Conservation (phyloP, 2,888 invertebrate genomes). For the Rhagonycha fulva region DNA sequence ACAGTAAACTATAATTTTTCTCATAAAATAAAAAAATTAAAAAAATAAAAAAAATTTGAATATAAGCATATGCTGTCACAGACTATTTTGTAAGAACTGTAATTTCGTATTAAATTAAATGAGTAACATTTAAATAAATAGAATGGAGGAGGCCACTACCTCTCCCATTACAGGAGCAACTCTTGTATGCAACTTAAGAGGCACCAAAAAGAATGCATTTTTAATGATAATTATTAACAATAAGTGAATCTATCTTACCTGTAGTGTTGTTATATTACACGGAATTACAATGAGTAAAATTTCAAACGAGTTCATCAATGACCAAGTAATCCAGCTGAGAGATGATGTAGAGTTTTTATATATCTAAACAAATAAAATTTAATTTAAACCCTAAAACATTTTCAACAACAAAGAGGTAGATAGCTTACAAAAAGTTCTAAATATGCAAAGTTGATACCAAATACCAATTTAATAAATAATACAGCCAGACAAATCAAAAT, state of each 20-base stretch:
- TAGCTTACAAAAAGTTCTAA: conserved; percentile 36
- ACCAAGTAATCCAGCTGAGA: conserved; percentile 33
- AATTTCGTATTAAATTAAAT: no score
- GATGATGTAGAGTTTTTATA: conserved; percentile 23
- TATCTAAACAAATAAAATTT: conserved; percentile 19
- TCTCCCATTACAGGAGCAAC: no score
- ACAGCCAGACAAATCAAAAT: conserved; percentile 31
- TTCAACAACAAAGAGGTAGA: not conserved
- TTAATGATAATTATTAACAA: not conserved
- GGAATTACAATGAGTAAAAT: conserved; percentile 32
- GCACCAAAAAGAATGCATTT: no score
- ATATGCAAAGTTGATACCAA: conserved; percentile 35
- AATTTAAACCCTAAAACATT: not conserved
- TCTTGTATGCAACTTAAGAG: no score
- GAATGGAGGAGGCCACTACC: no score
- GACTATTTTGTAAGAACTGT: no score
- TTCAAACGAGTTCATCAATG: conserved; percentile 25
- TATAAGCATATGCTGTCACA: no score
- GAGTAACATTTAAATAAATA: no score
- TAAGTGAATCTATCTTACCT: conserved; percentile 28
- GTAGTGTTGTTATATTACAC: conserved; percentile 34
- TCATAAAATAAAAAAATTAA: no score
- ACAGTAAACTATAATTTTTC: no score
- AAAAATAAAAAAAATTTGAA: no score
- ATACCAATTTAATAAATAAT: conserved; percentile 34